phyloP scores from a whole-genome alignment of 2,888 invertebrate genomes.

The Dynastes maya region DNA sequence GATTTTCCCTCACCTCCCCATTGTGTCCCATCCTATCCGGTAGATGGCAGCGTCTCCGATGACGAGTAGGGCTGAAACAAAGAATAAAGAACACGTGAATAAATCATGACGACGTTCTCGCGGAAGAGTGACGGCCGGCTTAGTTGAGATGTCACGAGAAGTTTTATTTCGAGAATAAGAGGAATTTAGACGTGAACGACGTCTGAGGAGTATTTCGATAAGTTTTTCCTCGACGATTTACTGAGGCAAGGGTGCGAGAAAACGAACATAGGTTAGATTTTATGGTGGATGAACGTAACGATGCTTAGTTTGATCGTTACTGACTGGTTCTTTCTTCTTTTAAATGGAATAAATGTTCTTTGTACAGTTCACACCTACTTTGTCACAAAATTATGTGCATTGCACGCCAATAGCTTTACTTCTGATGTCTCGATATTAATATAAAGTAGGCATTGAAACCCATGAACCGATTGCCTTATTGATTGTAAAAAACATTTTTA shows the following conservation, averaged over 20 bases:
- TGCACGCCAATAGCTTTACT: too few species aligned
- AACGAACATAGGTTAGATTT: background rate
- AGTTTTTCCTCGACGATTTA: background rate
- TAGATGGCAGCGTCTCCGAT: conserved; percentile 75
- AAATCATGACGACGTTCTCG: conserved; percentile 14
- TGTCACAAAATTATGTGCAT: too few species aligned
- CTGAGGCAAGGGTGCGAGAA: background rate
- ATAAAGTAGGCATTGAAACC: too few species aligned
- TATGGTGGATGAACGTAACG: too few species aligned
- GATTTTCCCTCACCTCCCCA: conserved; percentile 68
- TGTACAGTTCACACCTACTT: too few species aligned
- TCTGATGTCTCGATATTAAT: too few species aligned
- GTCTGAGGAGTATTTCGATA: background rate
- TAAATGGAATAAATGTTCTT: too few species aligned
- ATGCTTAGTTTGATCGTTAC: too few species aligned
- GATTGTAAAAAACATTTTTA: too few species aligned
- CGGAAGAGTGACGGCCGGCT: conserved; percentile 1
- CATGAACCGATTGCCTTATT: too few species aligned
- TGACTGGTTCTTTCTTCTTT: too few species aligned
- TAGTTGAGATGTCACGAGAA: conserved; percentile 10
- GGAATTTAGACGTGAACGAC: conserved; percentile 1
- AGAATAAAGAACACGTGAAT: conserved; percentile 26
- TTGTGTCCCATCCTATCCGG: conserved; percentile 78
- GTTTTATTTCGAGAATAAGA: conserved; percentile 9
- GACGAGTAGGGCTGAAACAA: conserved; percentile 73